A percentile compares a stretch with the other conserved stretches of the same genome.
Conservation (phyloP, 2,797 vertebrate species). For the Cottoperca gobio region DNA sequence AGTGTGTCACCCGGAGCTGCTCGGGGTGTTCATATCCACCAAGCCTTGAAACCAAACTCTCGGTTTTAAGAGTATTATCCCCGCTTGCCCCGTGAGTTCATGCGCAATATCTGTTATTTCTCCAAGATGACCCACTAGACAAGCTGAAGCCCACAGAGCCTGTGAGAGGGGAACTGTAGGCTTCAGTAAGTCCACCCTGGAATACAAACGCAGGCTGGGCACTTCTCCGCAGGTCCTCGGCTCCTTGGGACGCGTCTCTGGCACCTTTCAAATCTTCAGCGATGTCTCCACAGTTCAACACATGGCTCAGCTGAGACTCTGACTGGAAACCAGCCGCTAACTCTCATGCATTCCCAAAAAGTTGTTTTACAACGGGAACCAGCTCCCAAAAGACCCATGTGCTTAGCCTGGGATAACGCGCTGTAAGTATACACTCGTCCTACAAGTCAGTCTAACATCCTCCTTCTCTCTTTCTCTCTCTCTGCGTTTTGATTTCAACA, state of each 20-base stretch:
- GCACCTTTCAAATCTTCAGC: constrained; percentile 71
- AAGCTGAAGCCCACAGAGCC: constrained; percentile 6
- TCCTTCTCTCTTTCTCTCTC: constrained; percentile 63
- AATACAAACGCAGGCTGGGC: constrained; percentile 3
- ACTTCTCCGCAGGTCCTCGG: constrained; percentile 55
- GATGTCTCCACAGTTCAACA: constrained; percentile 62
- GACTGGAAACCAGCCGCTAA: constrained; percentile 26
- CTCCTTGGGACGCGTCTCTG: constrained; percentile 65
- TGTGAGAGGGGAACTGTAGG: background rate
- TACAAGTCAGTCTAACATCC: constrained; percentile 74
- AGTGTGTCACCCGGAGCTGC: constrained; percentile 75
- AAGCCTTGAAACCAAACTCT: constrained; percentile 63
- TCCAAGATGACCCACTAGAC: constrained; percentile 19
- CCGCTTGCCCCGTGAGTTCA: constrained; percentile 57
- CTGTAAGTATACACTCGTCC: constrained; percentile 66
- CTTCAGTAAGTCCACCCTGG: constrained; percentile 42
- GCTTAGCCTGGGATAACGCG: constrained; percentile 53
- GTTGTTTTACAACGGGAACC: constrained; percentile 44
- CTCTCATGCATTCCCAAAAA: constrained; percentile 48
- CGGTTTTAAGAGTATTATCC: constrained; percentile 39
- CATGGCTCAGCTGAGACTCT: constrained; percentile 37
- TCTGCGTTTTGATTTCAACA: constrained; percentile 60
- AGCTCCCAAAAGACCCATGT: constrained; percentile 61
- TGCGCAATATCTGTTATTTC: constrained; percentile 32
- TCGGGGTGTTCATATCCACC: constrained; percentile 70